phyloP scores from a whole-genome alignment of 2,113 vertebrate genomes.

The Vulpes ferrilata region DNA sequence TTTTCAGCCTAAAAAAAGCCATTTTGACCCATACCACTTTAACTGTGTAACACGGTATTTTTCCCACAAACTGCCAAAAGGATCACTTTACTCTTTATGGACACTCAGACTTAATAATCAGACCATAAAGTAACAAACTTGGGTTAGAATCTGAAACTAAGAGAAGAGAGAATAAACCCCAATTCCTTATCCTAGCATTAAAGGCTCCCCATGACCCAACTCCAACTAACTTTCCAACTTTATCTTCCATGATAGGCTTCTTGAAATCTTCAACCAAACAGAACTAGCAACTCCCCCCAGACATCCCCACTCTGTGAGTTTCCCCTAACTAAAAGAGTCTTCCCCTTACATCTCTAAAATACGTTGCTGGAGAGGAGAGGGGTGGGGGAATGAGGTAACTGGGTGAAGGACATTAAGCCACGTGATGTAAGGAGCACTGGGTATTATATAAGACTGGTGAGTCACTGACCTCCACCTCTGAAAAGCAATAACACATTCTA shows the following conservation, averaged over 20 bases:
- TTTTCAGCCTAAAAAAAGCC: not conserved
- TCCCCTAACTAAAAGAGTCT: not conserved
- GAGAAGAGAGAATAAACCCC: not conserved
- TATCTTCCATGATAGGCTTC: not conserved
- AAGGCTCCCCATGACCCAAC: not conserved
- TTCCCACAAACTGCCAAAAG: not conserved
- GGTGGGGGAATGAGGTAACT: too few species aligned
- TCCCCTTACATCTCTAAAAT: not conserved
- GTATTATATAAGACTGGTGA: too few species aligned
- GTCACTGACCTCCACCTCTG: too few species aligned
- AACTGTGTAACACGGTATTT: not conserved
- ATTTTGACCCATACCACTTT: not conserved
- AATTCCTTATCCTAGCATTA: not conserved
- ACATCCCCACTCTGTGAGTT: not conserved
- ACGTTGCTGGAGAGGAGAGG: too few species aligned
- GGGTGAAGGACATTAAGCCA: too few species aligned
- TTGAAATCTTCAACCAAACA: not conserved
- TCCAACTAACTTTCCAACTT: not conserved
- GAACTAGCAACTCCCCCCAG: not conserved
- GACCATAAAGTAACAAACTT: constrained; percentile 14
- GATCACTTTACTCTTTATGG: not conserved
- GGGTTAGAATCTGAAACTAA: not conserved
- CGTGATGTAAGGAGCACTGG: too few species aligned
- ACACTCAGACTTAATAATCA: not conserved
- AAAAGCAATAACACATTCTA: too few species aligned